Percentiles rank a stretch among this genome's conserved stretches.
These are phyloP conservation scores for Alosa sapidissima DNA, from an alignment of 2,797 vertebrate species.

Conservation along the genomic window DNA sequence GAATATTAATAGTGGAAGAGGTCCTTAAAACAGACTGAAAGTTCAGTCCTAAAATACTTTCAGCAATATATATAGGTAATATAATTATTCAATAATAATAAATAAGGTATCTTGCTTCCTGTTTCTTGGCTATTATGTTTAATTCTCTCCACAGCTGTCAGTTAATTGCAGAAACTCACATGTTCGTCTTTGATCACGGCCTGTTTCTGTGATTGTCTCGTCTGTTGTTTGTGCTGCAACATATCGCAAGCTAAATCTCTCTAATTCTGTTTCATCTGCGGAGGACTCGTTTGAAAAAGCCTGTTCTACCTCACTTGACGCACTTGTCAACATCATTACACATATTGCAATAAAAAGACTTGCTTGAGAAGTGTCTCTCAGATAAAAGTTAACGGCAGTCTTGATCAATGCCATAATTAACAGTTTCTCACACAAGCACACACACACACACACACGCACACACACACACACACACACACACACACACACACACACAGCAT, in stretches of 20 bases:
- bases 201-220: neutral
- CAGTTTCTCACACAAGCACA: neutral
- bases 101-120: neutral
- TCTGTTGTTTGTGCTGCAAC: slow-evolving; percentile 2
- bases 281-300: neutral
- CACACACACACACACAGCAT: neutral
- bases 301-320: neutral
- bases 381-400: neutral
- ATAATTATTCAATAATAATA: too few relatives aligned
- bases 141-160: neutral
- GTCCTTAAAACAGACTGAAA: neutral
- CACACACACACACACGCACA: too few relatives aligned
- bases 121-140: neutral
- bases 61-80: too few relatives aligned
- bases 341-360: neutral
- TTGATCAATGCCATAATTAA: neutral
- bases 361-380: neutral
- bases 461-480: neutral
- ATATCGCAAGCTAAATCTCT: neutral
- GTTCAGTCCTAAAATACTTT: neutral
- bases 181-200: neutral
- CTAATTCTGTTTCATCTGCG: slow-evolving; percentile 18
- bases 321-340: neutral
- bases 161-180: neutral
- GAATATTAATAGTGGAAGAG: too few relatives aligned